Evolutionary conservation across 2,888 invertebrate genomes (phyloP).

Genomic region (Cataglyphis albicans): DNA sequence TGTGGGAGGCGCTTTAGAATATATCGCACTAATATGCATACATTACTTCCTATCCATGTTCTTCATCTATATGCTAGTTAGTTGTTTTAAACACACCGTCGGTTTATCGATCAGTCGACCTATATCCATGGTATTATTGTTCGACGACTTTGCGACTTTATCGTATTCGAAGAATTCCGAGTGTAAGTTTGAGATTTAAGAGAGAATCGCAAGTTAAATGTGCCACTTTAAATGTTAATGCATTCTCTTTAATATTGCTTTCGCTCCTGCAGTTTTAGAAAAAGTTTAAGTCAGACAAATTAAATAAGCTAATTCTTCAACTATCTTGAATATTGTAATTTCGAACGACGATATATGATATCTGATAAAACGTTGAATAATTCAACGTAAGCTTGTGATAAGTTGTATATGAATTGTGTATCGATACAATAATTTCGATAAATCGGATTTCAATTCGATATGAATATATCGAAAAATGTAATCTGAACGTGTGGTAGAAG

Average conservation of each 20-base stretch:
- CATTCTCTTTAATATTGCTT: neutral
- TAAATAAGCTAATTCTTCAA: neutral
- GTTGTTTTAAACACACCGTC: conserved; percentile 41
- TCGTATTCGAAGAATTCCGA: conserved; percentile 57
- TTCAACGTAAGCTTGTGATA: neutral
- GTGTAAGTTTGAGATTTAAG: neutral
- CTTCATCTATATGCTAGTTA: conserved; percentile 40
- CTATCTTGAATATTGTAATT: neutral
- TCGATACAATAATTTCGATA: neutral
- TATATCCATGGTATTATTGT: conserved; percentile 67
- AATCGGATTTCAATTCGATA: neutral
- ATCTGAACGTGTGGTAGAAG: neutral
- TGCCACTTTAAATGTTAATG: neutral
- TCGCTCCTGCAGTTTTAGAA: neutral
- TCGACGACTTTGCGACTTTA: conserved; percentile 60
- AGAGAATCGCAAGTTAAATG: conserved; percentile 11
- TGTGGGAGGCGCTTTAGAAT: conserved; percentile 31
- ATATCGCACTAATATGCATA: conserved; percentile 34
- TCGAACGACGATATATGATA: neutral
- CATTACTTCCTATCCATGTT: conserved; percentile 52
- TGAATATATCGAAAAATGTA: neutral
- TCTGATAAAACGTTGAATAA: conserved; percentile 2
- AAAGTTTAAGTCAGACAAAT: neutral
- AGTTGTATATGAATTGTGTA: neutral
- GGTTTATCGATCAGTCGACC: conserved; percentile 69